A percentile compares a stretch with the other conserved stretches of the same genome.
Conservation (phyloP, 2,888 invertebrate genomes). For the Sesamia inferens region DNA sequence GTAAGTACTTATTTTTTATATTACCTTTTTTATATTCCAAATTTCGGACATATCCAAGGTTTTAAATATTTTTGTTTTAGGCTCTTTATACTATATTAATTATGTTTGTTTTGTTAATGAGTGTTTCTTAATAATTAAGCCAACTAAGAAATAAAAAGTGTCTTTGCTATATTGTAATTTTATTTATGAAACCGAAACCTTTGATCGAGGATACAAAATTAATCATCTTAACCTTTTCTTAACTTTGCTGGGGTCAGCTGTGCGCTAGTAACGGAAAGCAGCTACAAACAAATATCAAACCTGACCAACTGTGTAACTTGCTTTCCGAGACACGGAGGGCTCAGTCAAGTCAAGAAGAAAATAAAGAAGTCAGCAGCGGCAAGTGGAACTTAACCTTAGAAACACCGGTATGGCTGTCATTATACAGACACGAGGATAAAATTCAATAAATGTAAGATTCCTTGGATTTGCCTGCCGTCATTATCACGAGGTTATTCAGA, state of each 20-base stretch:
- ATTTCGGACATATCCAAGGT: slow-evolving; percentile 18
- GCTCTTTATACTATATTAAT: slow-evolving; percentile 4
- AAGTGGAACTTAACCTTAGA: background rate
- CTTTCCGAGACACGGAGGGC: background rate
- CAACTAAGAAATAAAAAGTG: slow-evolving; percentile 2
- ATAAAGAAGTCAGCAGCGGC: too few species aligned
- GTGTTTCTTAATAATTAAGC: background rate
- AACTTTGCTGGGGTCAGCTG: background rate
- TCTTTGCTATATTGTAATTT: background rate
- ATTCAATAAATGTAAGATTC: too few species aligned
- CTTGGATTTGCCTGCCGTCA: too few species aligned
- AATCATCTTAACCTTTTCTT: background rate
- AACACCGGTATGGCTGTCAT: background rate
- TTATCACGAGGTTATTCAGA: too few species aligned
- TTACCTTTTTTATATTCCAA: background rate
- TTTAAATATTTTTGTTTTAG: slow-evolving; percentile 15
- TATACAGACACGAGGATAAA: background rate
- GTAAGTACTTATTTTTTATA: background rate
- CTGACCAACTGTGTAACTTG: background rate
- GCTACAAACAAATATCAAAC: too few species aligned
- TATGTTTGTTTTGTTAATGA: background rate
- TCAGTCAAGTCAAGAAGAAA: too few species aligned
- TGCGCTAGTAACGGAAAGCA: background rate
- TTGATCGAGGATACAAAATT: background rate
- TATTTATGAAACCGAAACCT: background rate